A percentile compares a stretch with the other conserved stretches of the same genome.
Evolutionary conservation across 2,113 vertebrate species (phyloP).

Genomic region (Todiramphus chloris): DNA sequence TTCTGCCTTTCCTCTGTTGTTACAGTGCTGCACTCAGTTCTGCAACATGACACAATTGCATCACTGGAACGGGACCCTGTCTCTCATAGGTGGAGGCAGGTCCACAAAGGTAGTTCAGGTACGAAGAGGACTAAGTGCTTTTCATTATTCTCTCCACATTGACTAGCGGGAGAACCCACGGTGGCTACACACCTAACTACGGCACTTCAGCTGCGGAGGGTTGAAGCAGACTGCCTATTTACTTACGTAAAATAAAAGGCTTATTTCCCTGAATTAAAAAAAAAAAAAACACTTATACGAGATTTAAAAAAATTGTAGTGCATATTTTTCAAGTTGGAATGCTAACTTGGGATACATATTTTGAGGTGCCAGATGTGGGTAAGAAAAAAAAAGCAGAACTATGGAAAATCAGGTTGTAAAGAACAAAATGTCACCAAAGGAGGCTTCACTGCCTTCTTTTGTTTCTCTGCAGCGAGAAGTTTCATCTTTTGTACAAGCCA

Average conservation of each 20-base stretch:
- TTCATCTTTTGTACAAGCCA: background rate
- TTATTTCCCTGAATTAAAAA: background rate
- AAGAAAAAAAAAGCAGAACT: background rate
- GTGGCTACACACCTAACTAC: too few species aligned
- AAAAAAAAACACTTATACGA: too few species aligned
- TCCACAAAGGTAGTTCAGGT: background rate
- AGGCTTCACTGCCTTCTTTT: background rate
- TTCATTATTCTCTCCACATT: background rate
- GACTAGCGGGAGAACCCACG: background rate
- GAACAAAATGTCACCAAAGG: background rate
- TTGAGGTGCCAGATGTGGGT: background rate
- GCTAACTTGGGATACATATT: background rate
- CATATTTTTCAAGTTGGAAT: background rate
- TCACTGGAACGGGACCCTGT: background rate
- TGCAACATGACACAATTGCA: background rate
- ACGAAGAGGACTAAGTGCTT: background rate
- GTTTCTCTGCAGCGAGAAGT: background rate
- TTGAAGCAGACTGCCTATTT: background rate
- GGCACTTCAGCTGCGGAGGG: background rate
- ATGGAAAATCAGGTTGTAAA: background rate
- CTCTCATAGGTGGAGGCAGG: accelerated
- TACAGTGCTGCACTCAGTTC: background rate
- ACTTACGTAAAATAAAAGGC: background rate
- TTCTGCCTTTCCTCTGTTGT: background rate
- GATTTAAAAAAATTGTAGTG: background rate